Conservation (phyloP, 2,113 vertebrate genomes). For the Oostethus manadensis region DNA sequence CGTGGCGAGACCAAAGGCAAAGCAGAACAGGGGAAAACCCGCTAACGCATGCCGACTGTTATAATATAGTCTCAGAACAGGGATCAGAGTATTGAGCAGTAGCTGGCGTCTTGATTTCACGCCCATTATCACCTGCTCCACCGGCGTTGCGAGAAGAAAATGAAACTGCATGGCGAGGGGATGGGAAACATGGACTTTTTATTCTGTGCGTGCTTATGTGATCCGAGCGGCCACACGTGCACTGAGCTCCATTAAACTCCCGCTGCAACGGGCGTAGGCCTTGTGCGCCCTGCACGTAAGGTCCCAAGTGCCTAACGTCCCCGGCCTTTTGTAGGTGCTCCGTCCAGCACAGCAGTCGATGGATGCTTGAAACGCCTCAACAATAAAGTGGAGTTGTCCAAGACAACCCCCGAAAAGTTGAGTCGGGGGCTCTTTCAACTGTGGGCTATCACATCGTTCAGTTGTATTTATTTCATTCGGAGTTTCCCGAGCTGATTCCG, state of each 20-base stretch:
- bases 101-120: slow-evolving; percentile 52
- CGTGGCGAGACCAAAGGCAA: neutral
- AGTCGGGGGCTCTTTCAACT: neutral
- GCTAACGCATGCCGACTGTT: slow-evolving; percentile 33
- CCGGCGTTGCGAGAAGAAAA: slow-evolving; percentile 43
- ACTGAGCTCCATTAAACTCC: slow-evolving; percentile 17
- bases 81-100: slow-evolving; percentile 14
- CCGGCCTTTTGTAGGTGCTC: neutral
- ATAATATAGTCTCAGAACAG: slow-evolving; percentile 37
- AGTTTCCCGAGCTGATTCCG: slow-evolving; percentile 11
- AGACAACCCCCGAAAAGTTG: neutral
- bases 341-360: neutral
- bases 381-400: neutral
- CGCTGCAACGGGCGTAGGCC: slow-evolving; percentile 6
- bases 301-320: slow-evolving; percentile 32
- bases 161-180: slow-evolving; percentile 32
- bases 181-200: slow-evolving; percentile 44
- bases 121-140: slow-evolving; percentile 54
- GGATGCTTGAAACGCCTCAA: neutral
- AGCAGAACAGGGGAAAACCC: slow-evolving; percentile 5
- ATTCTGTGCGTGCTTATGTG: slow-evolving; percentile 15
- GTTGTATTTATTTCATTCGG: slow-evolving; percentile 8
- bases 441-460: neutral
- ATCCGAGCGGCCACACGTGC: slow-evolving; percentile 20
- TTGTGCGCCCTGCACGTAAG: slow-evolving; percentile 7